Conservation (phyloP, 2,888 invertebrate genomes). For the Temnothorax ravouxi region DNA sequence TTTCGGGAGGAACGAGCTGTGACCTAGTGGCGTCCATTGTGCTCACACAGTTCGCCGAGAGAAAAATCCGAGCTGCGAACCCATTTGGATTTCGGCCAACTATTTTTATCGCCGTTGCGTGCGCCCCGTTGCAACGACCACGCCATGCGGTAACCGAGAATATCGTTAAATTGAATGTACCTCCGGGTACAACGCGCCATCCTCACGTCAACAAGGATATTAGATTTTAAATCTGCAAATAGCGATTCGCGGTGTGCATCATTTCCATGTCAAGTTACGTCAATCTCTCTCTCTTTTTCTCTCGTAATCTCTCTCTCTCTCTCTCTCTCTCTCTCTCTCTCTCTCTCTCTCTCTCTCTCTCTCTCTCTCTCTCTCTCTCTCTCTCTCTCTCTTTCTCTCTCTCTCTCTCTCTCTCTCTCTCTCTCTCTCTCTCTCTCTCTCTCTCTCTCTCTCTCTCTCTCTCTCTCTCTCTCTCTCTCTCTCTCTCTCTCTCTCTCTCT, state of each 20-base stretch:
- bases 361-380: neutral
- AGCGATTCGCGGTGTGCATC: conserved; percentile 46
- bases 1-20: conserved; percentile 52
- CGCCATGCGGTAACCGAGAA: conserved; percentile 62
- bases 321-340: neutral
- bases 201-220: conserved; percentile 58
- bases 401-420: neutral
- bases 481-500: neutral
- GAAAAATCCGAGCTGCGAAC: conserved; percentile 74
- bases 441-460: neutral
- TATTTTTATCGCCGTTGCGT: conserved; percentile 76
- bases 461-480: neutral
- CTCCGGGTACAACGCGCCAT: conserved; percentile 45
- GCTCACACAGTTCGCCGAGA: conserved; percentile 56
- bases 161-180: conserved; percentile 74
- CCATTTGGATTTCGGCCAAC: conserved; percentile 75
- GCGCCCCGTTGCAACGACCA: conserved; percentile 57
- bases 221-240: conserved; percentile 62
- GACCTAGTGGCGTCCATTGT: conserved; percentile 69
- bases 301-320: neutral
- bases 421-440: neutral
- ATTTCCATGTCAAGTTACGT: conserved; percentile 31
- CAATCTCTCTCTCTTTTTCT: conserved; percentile 5
- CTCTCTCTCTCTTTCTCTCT: neutral
- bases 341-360: neutral